Base-by-base conservation (phyloP, 2,888 invertebrate genomes). In the Lepas anatifera region DNA sequence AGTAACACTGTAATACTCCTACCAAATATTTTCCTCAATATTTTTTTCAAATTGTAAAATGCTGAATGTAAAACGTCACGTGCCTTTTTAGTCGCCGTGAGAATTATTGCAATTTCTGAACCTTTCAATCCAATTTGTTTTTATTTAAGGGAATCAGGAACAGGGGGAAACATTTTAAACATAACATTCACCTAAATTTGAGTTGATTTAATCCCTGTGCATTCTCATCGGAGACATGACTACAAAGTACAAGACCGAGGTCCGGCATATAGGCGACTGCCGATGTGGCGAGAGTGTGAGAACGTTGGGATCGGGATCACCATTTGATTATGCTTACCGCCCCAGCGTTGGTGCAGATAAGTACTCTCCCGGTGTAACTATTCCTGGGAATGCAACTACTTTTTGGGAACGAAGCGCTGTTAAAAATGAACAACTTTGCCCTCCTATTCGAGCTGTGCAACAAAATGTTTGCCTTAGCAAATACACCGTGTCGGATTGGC, bases 381-480 rank as follows among this genome's bases (percentile, higher is more conserved):
- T 58, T 18, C 58, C 58, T 2, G 58, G 58, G 18, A 58, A 58
- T 35, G 58, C 32, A 3, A 58, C 58, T 18, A 58, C 58, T 22
- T 58, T 58, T 18, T 58, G 58, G 58, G 58, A 58, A 22, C 32
- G 58, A 32, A 58, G 58, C 22, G 58, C 58, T 18, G 58, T 58
- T 58, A 35, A 35, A 18, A 58, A 29, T 3, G 16, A 18, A 35
- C 58, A 58, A 16, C 58, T 58, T 13, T 58, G 58, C 22, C 58
- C 58, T 22, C 58, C 58, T 22, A 58, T 58, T 16, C 32, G 58
- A 10, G 35, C 58, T 7, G 35, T 35, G 3, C 32, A 18, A 8
- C 58, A 58, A 18, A 35, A 58, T 22, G 22, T 35, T 8, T 22
- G 16, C 3, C 58, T 35, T 22, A 58, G 58, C 35, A 58, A 35